Base-by-base conservation (phyloP, 2,888 invertebrate species). In the Ctena decussata region DNA sequence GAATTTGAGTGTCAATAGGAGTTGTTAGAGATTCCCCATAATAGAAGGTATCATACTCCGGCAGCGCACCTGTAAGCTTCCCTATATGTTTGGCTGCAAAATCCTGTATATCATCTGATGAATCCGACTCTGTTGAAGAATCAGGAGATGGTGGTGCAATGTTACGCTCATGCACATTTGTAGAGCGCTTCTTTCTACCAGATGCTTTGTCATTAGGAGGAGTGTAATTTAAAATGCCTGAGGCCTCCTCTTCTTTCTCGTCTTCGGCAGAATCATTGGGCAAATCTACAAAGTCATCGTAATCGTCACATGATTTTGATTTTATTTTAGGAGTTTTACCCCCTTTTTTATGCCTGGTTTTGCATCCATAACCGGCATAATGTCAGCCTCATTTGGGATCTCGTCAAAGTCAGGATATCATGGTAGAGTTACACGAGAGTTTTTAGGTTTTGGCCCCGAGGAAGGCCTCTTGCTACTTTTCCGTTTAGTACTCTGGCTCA, bases 41-140 rank as follows among this genome's bases (percentile, higher is more conserved):
- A 35, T 32, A 32, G 11, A 65, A 65, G 18, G 65, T 35, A 65
- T 65, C 65, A 35, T 11, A 35, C 3, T 65, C 65, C 1, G 65
- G 35, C 65, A 65, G 65, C 65, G 65, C 65, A 65, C 65, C 65
- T 65, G 65, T 65, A 35, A 65, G 35, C 35, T 65, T 65, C 1
- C 65, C 35, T 35, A 65, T 35, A 18, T 65, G 65, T 35, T 65
- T 65, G 35, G 65, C 65, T 12, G 65, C 65, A 18, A 65, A n/a
- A 35, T 65, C 35, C 65, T 65, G 65, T 35, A 35, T 32, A 35
- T 65, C 65, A 18, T 65, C 65, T 1, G 65, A 65, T 65, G 65
- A 65, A 21, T 65, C 35, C 1, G 65, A 35, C 65, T 65, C 65
- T 18, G 65, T 35, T 35, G 35, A 65, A 3, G 65, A 65, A 5